phyloP scores from a whole-genome alignment of 2,113 vertebrate genomes.

The Odontesthes bonariensis region DNA sequence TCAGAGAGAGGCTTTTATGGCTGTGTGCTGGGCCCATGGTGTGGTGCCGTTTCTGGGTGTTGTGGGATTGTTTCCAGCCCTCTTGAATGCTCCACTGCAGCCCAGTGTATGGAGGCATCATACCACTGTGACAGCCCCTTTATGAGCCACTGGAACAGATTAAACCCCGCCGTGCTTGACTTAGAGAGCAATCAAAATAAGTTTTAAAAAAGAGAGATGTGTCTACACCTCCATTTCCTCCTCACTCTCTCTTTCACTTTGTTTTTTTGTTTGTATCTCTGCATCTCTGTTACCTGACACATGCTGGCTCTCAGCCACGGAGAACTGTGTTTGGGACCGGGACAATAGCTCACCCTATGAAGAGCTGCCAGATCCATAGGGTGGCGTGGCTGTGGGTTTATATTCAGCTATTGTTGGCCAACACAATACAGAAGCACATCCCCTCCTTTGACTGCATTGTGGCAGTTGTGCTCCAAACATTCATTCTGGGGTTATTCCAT shows the following conservation, averaged over 20 bases:
- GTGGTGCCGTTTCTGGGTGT: conserved; percentile 48
- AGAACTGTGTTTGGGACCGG: conserved; percentile 34
- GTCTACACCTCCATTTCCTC: conserved; percentile 23
- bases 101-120: conserved; percentile 60
- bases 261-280: conserved; percentile 45
- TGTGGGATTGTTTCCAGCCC: conserved; percentile 68
- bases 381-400: conserved; percentile 71
- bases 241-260: conserved; percentile 48
- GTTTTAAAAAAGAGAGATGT: conserved; percentile 11
- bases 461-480: conserved; percentile 62
- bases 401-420: conserved; percentile 72
- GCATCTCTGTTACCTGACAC: conserved; percentile 77
- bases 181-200: conserved; percentile 66
- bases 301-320: conserved; percentile 63
- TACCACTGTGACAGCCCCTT: conserved; percentile 67
- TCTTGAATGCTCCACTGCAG: conserved; percentile 61
- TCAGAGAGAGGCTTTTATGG: conserved; percentile 3
- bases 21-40: conserved; percentile 5
- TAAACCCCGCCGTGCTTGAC: conserved; percentile 66
- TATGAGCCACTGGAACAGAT: conserved; percentile 70
- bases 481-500: conserved; percentile 67
- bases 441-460: conserved; percentile 65
- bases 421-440: conserved; percentile 74
- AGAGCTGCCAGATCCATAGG: conserved; percentile 69
- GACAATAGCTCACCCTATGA: conserved; percentile 66